These are phyloP conservation scores for Gobionotothen gibberifrons DNA, from an alignment of 2,797 vertebrate genomes.

Conservation along the genomic window DNA sequence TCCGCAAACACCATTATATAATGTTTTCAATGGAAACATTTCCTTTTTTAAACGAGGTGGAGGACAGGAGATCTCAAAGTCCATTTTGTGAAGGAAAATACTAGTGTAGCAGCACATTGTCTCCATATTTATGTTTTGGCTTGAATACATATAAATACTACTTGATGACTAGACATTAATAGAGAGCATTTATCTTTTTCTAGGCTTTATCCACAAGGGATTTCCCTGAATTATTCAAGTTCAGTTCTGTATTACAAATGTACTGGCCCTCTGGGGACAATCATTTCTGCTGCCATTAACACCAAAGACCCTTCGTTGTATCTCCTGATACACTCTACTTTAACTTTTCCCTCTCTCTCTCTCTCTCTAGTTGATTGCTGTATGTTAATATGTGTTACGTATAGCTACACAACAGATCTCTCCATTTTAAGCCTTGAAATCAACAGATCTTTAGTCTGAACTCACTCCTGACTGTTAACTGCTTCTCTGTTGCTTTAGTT, in stretches of 20 bases:
- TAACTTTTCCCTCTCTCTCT: neutral
- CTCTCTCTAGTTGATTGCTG: neutral
- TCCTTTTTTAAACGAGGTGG: no score
- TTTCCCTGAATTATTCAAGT: slow-evolving; percentile 3
- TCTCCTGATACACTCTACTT: neutral
- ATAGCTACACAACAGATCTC: neutral
- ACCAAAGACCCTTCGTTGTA: neutral
- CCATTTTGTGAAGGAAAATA: neutral
- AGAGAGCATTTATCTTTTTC: slow-evolving; percentile 1
- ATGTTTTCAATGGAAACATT: neutral
- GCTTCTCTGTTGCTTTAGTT: neutral
- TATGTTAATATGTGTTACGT: neutral
- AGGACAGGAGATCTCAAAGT: neutral
- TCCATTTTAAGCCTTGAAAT: neutral
- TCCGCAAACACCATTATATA: neutral
- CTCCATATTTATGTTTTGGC: neutral
- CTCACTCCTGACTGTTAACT: neutral
- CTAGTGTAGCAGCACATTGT: neutral
- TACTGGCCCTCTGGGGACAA: slow-evolving; percentile 16
- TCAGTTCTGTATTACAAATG: slow-evolving; percentile 21
- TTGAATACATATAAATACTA: neutral
- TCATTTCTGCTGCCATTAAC: slow-evolving; percentile 17
- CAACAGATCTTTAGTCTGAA: neutral
- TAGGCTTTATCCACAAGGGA: slow-evolving; percentile 1
- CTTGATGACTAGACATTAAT: neutral